phyloP scores from a whole-genome alignment of 2,797 vertebrate genomes.

The Gallinago nigripennis region DNA sequence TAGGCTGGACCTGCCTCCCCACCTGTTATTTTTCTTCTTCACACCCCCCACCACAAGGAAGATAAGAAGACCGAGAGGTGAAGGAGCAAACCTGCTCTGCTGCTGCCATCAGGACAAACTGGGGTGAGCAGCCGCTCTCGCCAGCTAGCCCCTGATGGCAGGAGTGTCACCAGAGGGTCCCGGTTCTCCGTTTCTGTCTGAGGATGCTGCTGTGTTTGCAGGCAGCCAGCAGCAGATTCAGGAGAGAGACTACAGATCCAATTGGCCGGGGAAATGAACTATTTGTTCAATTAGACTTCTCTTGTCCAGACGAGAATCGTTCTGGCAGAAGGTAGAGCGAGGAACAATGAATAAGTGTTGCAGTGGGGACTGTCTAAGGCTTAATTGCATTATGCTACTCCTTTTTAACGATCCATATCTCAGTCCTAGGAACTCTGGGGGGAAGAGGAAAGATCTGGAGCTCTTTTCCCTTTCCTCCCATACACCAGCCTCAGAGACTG shows the following conservation, averaged over 20 bases:
- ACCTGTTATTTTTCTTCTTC: slow-evolving; percentile 15
- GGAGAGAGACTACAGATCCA: background rate
- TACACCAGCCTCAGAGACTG: background rate
- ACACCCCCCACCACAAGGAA: background rate
- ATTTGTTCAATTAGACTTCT: slow-evolving; percentile 34
- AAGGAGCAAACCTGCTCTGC: background rate
- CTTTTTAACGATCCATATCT: background rate
- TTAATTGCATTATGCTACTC: slow-evolving; percentile 5
- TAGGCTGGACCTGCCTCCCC: background rate
- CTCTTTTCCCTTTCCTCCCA: background rate
- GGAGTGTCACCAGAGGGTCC: background rate
- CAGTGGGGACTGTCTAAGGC: background rate
- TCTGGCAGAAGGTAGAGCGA: background rate
- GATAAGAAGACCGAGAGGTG: background rate
- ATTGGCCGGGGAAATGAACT: slow-evolving; percentile 33
- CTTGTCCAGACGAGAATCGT: background rate
- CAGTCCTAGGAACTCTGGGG: background rate
- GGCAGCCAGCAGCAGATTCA: background rate
- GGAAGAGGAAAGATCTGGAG: background rate
- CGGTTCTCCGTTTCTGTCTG: background rate
- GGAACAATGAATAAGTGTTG: slow-evolving; percentile 34
- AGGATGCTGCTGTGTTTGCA: background rate
- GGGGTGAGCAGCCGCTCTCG: background rate
- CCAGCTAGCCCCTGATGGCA: fast-evolving
- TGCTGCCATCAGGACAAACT: background rate